A percentile compares a stretch with the other conserved stretches of the same genome.
Conservation (phyloP, 2,888 invertebrate species). For the Rhagonycha fulva region DNA sequence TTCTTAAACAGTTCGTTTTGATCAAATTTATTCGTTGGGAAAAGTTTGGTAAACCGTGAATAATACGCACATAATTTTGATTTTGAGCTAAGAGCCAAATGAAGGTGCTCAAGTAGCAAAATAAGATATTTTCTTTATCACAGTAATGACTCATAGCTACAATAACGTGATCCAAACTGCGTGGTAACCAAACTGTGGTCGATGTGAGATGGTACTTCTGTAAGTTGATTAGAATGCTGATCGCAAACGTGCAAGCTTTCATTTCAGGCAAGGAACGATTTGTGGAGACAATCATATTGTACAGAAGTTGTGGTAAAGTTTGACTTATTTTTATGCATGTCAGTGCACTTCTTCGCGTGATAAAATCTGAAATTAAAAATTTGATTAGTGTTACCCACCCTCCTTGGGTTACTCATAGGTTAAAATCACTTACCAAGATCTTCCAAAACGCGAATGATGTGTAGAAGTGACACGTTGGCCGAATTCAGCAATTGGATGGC, state of each 20-base stretch:
- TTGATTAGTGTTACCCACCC: neutral
- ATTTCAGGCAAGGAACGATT: conserved; percentile 67
- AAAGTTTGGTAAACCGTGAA: conserved; percentile 41
- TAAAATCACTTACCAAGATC: conserved; percentile 49
- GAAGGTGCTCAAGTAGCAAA: conserved; percentile 67
- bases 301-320: conserved; percentile 51
- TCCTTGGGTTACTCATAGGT: neutral
- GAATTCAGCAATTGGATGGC: conserved; percentile 46
- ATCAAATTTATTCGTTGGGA: conserved; percentile 44
- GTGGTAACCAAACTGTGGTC: conserved; percentile 64
- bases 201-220: conserved; percentile 66
- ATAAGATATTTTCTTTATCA: conserved; percentile 66
- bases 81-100: conserved; percentile 69
- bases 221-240: conserved; percentile 68
- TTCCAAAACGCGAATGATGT: conserved; percentile 51
- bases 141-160: conserved; percentile 70
- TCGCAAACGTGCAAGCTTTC: conserved; percentile 59
- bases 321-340: conserved; percentile 48
- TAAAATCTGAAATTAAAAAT: conserved; percentile 49
- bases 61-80: conserved; percentile 55
- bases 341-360: conserved; percentile 50
- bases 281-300: conserved; percentile 48
- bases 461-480: conserved; percentile 45
- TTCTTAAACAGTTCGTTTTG: conserved; percentile 41
- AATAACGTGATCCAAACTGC: conserved; percentile 63